Evolutionary conservation across 2,888 invertebrate species (phyloP), one percentile per base, ranked within the genome.

Genomic region (Cremastobaeus sp.): DNA sequence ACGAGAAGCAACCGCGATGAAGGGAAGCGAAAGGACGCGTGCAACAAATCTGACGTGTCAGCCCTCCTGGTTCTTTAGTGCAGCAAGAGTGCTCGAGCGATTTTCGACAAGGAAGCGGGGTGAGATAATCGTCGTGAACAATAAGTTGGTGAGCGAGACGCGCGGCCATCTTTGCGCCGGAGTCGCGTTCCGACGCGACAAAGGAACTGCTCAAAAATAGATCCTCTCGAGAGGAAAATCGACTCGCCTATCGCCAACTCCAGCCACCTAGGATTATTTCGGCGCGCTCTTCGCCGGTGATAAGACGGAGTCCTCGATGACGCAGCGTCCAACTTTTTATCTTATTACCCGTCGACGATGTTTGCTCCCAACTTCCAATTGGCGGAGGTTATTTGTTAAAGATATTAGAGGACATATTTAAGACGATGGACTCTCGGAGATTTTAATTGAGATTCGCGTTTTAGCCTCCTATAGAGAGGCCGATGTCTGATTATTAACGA

Each of bases 101-200:
- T 71, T 74, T 74, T 70, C 41, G 54, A 37, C 57, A 71, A 64
- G 48, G 74, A 66, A 39, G 30, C 41, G 57, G 77, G 65, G 78
- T 77, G 77, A 79, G 79, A 80, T 80, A 81, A 81, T 80, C 80
- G 78, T 68, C 76, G 73, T 77, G 77, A 78, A 80, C 80, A 80
- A 78, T 78, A 78, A 80, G 80, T 78, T 75, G 59, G 62, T 72
- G 62, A 72, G 54, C 65, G 52, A 69, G 25, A n/a, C 34, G 25
- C 45, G 52, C 60, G 39, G 76, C 74, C 76, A 74, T 71, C 66
- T 76, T 68, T 68, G 59, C 52, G 45, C 47, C 48, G 54, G 32
- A 18, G 54, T 25, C 37, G 65, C 65, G 43, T 34, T 47, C 30
- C 28, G 52, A 15, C 11, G 50, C 66, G 57, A 75, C 71, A 72